A percentile compares a stretch with the other conserved stretches of the same genome.
phyloP scores from a whole-genome alignment of 1,140 invertebrate genomes.

The Zaprionus inermis region DNA sequence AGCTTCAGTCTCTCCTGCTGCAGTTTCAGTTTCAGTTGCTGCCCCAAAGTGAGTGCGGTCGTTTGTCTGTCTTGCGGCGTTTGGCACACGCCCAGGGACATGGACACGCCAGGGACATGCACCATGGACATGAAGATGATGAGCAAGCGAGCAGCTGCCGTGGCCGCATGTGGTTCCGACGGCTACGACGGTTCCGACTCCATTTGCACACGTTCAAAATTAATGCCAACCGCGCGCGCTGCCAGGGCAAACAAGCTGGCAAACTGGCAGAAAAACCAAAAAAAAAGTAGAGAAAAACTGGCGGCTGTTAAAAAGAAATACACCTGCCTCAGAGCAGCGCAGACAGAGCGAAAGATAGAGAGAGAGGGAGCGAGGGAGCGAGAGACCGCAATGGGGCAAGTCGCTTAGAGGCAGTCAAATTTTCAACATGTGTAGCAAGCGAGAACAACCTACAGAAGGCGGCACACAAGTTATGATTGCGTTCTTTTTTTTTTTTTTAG shows the following conservation, averaged over 20 bases:
- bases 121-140: background rate
- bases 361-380: background rate
- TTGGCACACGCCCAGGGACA: slow-evolving; percentile 46
- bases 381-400: slow-evolving; percentile 35
- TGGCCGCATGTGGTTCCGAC: slow-evolving; percentile 20
- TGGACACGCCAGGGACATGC: too few relatives aligned
- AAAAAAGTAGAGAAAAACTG: slow-evolving; percentile 32
- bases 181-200: slow-evolving; percentile 14
- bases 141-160: slow-evolving; percentile 52
- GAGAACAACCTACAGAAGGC: slow-evolving; percentile 48
- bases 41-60: background rate
- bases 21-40: background rate
- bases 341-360: background rate
- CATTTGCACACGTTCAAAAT: slow-evolving; percentile 69
- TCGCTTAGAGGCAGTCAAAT: slow-evolving; percentile 43
- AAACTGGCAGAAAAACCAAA: slow-evolving; percentile 18
- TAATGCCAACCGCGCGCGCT: slow-evolving; percentile 42
- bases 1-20: background rate
- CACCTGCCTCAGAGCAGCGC: slow-evolving; percentile 57
- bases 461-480: slow-evolving; percentile 54
- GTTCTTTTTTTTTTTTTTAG: slow-evolving; percentile 42
- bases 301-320: slow-evolving; percentile 65
- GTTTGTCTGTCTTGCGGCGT: background rate
- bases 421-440: slow-evolving; percentile 60
- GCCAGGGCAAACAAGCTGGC: slow-evolving; percentile 40